Evolutionary conservation across 1,140 invertebrate genomes (phyloP).

Genomic region (Harlomillsia oculata): DNA sequence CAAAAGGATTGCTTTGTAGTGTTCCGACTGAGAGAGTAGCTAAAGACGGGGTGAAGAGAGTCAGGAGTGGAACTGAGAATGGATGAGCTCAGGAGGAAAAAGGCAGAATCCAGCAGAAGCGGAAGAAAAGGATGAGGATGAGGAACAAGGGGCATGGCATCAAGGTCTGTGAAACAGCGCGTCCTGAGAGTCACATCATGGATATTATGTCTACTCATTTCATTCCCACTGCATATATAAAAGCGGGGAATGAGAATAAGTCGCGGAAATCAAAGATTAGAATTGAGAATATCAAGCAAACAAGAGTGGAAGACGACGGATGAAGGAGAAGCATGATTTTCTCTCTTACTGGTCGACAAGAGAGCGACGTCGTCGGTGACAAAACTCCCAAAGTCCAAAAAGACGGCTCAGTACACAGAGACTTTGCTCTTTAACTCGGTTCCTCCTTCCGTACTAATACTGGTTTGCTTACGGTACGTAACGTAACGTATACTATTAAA

Average conservation of each 20-base stretch:
- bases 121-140: slow-evolving; percentile 1
- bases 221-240: slow-evolving; percentile 19
- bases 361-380: no score
- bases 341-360: no score
- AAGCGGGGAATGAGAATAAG: slow-evolving; percentile 27
- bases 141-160: no score
- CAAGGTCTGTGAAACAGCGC: slow-evolving; percentile 18
- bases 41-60: no score
- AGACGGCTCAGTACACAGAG: no score
- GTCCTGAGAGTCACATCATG: slow-evolving; percentile 21
- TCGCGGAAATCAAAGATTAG: slow-evolving; percentile 36
- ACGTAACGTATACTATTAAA: not conserved
- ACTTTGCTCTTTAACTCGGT: no score
- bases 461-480: no score
- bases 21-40: not conserved
- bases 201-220: slow-evolving; percentile 30
- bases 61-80: not conserved
- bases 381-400: no score
- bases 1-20: not conserved
- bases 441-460: no score
- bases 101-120: slow-evolving; percentile 1
- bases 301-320: not conserved
- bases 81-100: not conserved
- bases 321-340: not conserved
- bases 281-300: slow-evolving; percentile 24